Evolutionary conservation across 1,140 invertebrate species (phyloP).

Genomic region (Anoplolepis gracilipes): DNA sequence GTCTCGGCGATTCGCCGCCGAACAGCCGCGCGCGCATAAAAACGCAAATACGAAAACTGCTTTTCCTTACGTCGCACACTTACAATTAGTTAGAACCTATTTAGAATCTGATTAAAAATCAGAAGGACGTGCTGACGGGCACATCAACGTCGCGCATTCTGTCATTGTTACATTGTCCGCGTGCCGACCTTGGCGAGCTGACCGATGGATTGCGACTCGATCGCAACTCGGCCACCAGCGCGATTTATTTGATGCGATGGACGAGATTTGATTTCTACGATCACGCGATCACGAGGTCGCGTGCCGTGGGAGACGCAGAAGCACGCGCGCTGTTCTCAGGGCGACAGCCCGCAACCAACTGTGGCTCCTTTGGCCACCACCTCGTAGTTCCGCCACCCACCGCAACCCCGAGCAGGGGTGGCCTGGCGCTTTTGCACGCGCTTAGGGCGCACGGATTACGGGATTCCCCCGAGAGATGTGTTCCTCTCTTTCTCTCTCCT

Average conservation of each 20-base stretch:
- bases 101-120: background rate
- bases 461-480: conserved; percentile 27
- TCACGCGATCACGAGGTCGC: conserved; percentile 63
- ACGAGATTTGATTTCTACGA: conserved; percentile 27
- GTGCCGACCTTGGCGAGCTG: conserved; percentile 14
- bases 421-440: conserved; percentile 63
- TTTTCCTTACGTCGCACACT: background rate
- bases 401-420: conserved; percentile 62
- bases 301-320: conserved; percentile 37
- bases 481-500: background rate
- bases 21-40: background rate
- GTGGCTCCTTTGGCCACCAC: conserved; percentile 77
- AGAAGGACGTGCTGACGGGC: background rate
- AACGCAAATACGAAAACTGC: background rate
- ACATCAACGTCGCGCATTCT: background rate
- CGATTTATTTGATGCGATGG: conserved; percentile 10
- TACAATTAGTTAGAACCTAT: no score
- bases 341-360: conserved; percentile 82
- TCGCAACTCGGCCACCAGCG: background rate
- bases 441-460: conserved; percentile 54
- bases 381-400: conserved; percentile 76
- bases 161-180: background rate
- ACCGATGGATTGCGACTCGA: background rate
- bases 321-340: conserved; percentile 71
- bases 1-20: background rate